Evolutionary conservation across 2,797 vertebrate species (phyloP).

Genomic region (Poecilia picta): DNA sequence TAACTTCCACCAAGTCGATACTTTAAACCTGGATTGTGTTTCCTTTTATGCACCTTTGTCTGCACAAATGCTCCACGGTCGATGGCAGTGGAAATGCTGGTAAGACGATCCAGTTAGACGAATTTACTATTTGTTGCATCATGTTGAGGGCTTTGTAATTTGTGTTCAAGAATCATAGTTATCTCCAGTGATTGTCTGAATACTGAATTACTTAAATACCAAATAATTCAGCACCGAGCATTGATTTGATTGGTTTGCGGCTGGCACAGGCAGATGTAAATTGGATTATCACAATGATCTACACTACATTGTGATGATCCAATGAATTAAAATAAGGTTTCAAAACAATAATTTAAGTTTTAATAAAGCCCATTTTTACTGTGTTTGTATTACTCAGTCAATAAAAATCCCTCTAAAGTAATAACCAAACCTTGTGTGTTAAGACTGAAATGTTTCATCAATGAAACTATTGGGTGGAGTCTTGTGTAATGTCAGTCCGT

Average conservation of each 20-base stretch:
- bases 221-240: too few relatives aligned
- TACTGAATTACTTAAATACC: not conserved
- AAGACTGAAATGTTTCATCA: not conserved
- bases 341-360: not conserved
- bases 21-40: constrained; percentile 46
- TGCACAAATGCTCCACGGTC: constrained; percentile 12
- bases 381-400: not conserved
- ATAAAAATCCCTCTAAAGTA: not conserved
- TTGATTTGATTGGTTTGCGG: not conserved
- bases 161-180: not conserved
- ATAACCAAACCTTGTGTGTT: not conserved
- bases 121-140: not conserved
- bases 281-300: not conserved
- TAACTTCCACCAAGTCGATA: constrained; percentile 22
- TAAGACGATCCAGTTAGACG: constrained; percentile 40
- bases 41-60: constrained; percentile 12
- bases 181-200: not conserved
- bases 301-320: not conserved
- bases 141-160: not conserved
- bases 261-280: not conserved
- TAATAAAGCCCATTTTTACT: not conserved
- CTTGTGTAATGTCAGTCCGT: not conserved
- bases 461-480: constrained; percentile 2
- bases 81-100: constrained; percentile 32
- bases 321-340: not conserved